Evolutionary conservation across 2,113 vertebrate species (phyloP), one percentile per base, ranked within the genome.

Genomic region (Anhinga anhinga): DNA sequence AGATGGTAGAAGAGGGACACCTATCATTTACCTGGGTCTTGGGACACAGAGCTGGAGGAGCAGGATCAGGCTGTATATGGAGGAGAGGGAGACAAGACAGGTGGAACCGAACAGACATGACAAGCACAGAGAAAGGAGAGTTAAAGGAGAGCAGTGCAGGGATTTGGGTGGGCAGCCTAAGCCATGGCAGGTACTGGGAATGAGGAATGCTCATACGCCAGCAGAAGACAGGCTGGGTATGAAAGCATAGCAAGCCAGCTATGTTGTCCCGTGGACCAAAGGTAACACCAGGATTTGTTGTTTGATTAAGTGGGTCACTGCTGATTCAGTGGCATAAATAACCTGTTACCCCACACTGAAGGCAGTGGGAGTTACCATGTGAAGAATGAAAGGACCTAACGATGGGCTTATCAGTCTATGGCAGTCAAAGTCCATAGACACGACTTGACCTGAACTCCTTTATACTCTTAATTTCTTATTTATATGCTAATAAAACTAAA

Each of bases 401-500:
- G 78, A 90, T 65, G 62, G 58, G 67, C 42, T 94, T 69, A 87
- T 56, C 69, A 72, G 78, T 36, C 27, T 49, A 44, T 1, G 4
- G 61, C 65, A 95, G 66, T 61, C 70, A 72, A 85, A 86, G 61
- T 69, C 40, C 34, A 80, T 0, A 91, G 74, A 80, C 34, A n/a
- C 42, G 59, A 45, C 42, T 69, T 90, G 65, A 84, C 22, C 74
- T 58, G 49, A 93, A 90, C 76, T 74, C 71, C 63, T 77, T 94
- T 11, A 70, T n/a, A 80, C 63, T 62, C 63, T 58, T 82, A 70
- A 58, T 87, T 90, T 94, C 76, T 92, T 93, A 93, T 86, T 88
- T 91, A 86, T 78, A 74, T 88, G 82, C 88, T 90, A 71, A 94
- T 86, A 74, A 71, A 97, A 81, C 23, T 13, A 88, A 94, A 90